These are phyloP conservation scores for Halichoeres trimaculatus DNA, from an alignment of 2,113 vertebrate species.

Conservation along the genomic window DNA sequence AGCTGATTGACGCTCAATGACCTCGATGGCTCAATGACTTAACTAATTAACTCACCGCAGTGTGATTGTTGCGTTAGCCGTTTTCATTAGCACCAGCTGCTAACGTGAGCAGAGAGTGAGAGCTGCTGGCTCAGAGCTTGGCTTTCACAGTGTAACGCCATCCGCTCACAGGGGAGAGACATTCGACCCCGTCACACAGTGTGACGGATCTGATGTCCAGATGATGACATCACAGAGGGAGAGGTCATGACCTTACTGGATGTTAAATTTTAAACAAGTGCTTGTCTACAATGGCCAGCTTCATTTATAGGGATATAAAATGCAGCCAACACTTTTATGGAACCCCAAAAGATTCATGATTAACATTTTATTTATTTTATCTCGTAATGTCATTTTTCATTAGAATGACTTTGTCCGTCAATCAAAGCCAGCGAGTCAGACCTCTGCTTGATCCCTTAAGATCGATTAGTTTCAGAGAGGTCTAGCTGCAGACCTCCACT, in stretches of 20 bases:
- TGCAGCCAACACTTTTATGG: too few relatives aligned
- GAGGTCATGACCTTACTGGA: neutral
- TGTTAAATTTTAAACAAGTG: neutral
- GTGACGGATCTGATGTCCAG: slow-evolving; percentile 31
- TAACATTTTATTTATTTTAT: too few relatives aligned
- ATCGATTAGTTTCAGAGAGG: too few relatives aligned
- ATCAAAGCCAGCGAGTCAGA: too few relatives aligned
- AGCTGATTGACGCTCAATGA: slow-evolving; percentile 15
- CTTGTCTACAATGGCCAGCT: neutral
- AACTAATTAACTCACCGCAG: slow-evolving; percentile 25
- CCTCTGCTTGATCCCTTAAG: too few relatives aligned
- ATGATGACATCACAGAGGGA: slow-evolving; percentile 33
- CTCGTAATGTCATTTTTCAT: too few relatives aligned
- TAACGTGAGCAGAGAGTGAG: slow-evolving; percentile 31
- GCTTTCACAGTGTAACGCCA: slow-evolving; percentile 44
- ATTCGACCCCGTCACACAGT: slow-evolving; percentile 4
- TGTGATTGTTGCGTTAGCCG: slow-evolving; percentile 1
- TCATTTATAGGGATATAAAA: neutral
- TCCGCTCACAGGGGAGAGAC: neutral
- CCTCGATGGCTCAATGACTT: slow-evolving; percentile 15
- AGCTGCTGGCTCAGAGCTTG: slow-evolving; percentile 27
- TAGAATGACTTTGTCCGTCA: too few relatives aligned
- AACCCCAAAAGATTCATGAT: too few relatives aligned
- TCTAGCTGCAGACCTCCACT: too few relatives aligned
- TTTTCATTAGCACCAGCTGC: slow-evolving; percentile 23